These are phyloP conservation scores for Mactromeris polynyma DNA, from an alignment of 2,888 invertebrate species.

Conservation along the genomic window DNA sequence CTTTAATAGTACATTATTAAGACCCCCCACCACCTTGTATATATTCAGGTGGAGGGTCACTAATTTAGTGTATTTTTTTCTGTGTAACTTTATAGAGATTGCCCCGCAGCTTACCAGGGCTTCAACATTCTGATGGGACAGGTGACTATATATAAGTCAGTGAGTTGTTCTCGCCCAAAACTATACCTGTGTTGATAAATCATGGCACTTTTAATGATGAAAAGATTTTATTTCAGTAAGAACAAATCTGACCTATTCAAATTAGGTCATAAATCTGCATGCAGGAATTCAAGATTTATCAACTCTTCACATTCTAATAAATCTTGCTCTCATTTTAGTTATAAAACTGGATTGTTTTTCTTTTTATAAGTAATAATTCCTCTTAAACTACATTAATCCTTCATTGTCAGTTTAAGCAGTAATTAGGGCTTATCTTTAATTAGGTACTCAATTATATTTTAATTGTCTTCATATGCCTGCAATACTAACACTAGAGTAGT, in stretches of 20 bases:
- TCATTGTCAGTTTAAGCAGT: not conserved
- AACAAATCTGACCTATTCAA: slow-evolving; percentile 16
- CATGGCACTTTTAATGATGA: slow-evolving; percentile 24
- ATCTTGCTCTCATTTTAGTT: not conserved
- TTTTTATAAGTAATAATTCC: too few species aligned
- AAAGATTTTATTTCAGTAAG: slow-evolving; percentile 43
- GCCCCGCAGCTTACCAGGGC: slow-evolving; percentile 55
- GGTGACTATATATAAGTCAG: slow-evolving; percentile 55
- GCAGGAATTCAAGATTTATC: slow-evolving; percentile 7
- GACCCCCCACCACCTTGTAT: slow-evolving; percentile 26
- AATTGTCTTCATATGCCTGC: not conserved
- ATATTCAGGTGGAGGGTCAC: slow-evolving; percentile 59
- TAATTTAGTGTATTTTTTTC: slow-evolving; percentile 66
- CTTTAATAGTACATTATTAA: slow-evolving; percentile 15
- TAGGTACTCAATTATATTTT: not conserved
- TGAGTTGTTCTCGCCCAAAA: slow-evolving; percentile 39
- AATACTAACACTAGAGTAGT: not conserved
- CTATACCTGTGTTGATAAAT: slow-evolving; percentile 13
- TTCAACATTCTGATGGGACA: slow-evolving; percentile 18
- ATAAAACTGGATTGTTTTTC: not conserved
- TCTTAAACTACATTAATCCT: too few species aligned
- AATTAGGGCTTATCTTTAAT: not conserved
- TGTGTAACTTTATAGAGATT: slow-evolving; percentile 68
- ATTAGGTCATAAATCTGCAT: slow-evolving; percentile 28
- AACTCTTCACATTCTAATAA: not conserved